Evolutionary conservation across 2,797 vertebrate species (phyloP).

Genomic region (Euthynnus affinis): DNA sequence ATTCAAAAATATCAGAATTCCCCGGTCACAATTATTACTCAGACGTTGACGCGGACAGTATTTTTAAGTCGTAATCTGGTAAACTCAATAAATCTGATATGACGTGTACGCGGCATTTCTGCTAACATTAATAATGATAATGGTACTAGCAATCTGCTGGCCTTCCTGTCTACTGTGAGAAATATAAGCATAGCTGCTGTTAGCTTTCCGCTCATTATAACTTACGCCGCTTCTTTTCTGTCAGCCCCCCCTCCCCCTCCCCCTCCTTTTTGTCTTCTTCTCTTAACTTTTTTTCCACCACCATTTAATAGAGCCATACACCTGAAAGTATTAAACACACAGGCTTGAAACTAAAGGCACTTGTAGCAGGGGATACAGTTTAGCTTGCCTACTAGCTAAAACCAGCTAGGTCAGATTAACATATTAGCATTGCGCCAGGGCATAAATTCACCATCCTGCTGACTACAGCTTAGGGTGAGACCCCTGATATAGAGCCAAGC

Average conservation of each 20-base stretch:
- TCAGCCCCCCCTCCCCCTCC: not conserved
- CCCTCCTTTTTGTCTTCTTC: not conserved
- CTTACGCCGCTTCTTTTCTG: slow-evolving; percentile 7
- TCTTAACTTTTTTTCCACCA: not conserved
- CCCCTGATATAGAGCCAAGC: slow-evolving; percentile 68
- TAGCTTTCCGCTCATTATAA: slow-evolving; percentile 47
- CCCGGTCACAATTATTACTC: not conserved
- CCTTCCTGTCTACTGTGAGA: slow-evolving; percentile 77
- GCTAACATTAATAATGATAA: slow-evolving; percentile 43
- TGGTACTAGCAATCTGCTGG: slow-evolving; percentile 66
- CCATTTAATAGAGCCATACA: slow-evolving; percentile 60
- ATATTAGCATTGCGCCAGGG: slow-evolving; percentile 59
- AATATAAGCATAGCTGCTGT: slow-evolving; percentile 70
- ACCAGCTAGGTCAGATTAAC: slow-evolving; percentile 65
- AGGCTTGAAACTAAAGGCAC: slow-evolving; percentile 53
- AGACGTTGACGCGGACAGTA: not conserved
- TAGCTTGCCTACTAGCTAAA: slow-evolving; percentile 42
- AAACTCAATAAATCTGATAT: slow-evolving; percentile 8
- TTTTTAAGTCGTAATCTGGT: not conserved
- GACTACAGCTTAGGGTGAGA: slow-evolving; percentile 70
- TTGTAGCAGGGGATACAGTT: slow-evolving; percentile 30
- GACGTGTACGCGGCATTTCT: slow-evolving; percentile 52
- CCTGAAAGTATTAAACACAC: slow-evolving; percentile 63
- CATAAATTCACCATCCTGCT: slow-evolving; percentile 62
- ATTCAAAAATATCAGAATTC: too few relatives aligned